phyloP scores from a whole-genome alignment of 2,888 invertebrate species.

The Teleogryllus oceanicus region DNA sequence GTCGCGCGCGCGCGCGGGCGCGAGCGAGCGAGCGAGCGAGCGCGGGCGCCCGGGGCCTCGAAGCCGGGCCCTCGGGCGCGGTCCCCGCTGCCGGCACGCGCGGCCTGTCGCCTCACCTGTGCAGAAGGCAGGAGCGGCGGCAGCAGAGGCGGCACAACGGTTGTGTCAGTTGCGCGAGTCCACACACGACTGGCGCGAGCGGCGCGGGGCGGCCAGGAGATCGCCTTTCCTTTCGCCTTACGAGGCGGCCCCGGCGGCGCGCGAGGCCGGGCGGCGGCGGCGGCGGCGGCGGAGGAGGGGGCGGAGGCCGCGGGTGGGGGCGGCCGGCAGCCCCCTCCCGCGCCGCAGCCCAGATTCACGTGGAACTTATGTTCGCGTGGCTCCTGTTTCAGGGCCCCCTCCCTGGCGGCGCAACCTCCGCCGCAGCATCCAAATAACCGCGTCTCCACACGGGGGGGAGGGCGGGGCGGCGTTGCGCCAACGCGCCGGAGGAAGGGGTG shows the following conservation, averaged over 20 bases:
- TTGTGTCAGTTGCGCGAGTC: conserved; percentile 35
- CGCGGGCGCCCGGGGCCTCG: too few species aligned
- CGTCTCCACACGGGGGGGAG: neutral
- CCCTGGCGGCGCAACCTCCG: neutral
- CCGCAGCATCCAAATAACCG: conserved; percentile 23
- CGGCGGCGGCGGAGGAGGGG: neutral
- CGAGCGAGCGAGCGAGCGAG: too few species aligned
- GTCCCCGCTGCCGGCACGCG: too few species aligned
- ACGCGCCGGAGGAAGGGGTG: neutral
- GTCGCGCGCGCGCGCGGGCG: too few species aligned
- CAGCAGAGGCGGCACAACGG: conserved; percentile 26
- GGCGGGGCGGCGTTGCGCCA: neutral
- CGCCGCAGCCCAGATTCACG: conserved; percentile 31
- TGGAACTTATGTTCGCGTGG: conserved; percentile 34
- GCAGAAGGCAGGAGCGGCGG: conserved; percentile 22
- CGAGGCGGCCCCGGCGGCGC: conserved; percentile 31
- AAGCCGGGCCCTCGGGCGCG: too few species aligned
- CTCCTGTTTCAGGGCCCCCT: conserved; percentile 31
- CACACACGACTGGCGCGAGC: conserved; percentile 35
- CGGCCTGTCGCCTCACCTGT: conserved; percentile 23
- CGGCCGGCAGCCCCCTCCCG: conserved; percentile 24
- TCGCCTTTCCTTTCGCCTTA: conserved; percentile 39
- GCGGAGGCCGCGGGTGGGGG: conserved; percentile 18
- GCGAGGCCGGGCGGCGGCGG: neutral
- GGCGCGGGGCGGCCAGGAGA: conserved; percentile 31